Conservation (phyloP, 92 coral and sea anemone species). For the Phymanthus crucifer region DNA sequence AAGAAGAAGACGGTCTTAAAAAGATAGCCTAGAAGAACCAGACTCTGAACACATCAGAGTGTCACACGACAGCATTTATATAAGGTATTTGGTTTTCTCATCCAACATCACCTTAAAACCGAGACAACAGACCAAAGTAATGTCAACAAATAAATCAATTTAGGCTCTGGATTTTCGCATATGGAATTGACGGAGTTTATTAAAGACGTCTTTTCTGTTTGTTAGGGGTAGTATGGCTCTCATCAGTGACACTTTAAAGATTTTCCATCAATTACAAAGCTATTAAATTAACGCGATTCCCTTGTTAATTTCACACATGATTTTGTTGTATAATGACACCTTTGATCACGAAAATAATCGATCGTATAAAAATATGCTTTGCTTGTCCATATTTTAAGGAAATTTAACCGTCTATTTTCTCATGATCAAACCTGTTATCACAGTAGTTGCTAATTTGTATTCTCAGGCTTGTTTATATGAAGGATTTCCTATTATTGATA, state of each 20-base stretch:
- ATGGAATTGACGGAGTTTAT: neutral
- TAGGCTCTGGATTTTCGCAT: constrained; percentile 3
- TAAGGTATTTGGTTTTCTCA: constrained; percentile 1
- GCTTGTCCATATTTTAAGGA: neutral
- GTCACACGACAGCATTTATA: constrained; percentile 22
- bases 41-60: neutral
- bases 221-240: neutral
- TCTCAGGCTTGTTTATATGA: neutral
- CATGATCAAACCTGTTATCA: neutral
- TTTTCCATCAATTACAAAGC: neutral
- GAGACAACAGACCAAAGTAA: constrained; percentile 4
- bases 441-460: neutral
- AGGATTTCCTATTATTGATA: constrained; percentile 9
- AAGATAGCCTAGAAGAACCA: neutral
- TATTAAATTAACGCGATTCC: neutral
- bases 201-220: neutral
- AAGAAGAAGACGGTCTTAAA: constrained; percentile 7
- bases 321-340: neutral
- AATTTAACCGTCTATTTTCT: neutral
- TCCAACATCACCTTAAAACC: constrained; percentile 22
- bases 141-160: constrained; percentile 23
- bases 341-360: neutral
- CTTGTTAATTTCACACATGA: constrained; percentile 3
- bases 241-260: neutral
- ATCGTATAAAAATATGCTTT: neutral